Percentiles rank a stretch among this genome's conserved stretches.
phyloP scores from a whole-genome alignment of 1,140 invertebrate species.

The Ooceraea biroi region DNA sequence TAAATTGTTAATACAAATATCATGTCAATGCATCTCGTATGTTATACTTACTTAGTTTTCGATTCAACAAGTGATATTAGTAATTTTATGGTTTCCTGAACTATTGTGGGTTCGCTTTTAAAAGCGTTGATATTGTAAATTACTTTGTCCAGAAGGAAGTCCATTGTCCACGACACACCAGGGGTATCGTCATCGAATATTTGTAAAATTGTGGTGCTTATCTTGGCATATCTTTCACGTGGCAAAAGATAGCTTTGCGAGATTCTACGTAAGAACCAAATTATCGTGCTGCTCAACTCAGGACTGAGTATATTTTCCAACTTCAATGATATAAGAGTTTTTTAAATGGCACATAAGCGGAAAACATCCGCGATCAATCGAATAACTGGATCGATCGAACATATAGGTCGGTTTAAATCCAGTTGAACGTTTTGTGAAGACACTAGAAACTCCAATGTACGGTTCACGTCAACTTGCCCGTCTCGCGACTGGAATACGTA shows the following conservation, averaged over 20 bases:
- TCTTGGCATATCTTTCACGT: slow-evolving; percentile 90
- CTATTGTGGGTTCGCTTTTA: slow-evolving; percentile 87
- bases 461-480: slow-evolving; percentile 82
- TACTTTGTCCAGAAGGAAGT: slow-evolving; percentile 89
- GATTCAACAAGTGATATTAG: slow-evolving; percentile 87
- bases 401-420: slow-evolving; percentile 86
- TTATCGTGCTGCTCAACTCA: slow-evolving; percentile 91
- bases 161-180: slow-evolving; percentile 87
- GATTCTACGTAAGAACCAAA: slow-evolving; percentile 94
- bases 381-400: slow-evolving; percentile 88
- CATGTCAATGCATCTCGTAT: not conserved
- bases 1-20: slow-evolving; percentile 39
- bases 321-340: slow-evolving; percentile 88
- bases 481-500: slow-evolving; percentile 72
- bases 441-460: slow-evolving; percentile 85
- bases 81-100: slow-evolving; percentile 88
- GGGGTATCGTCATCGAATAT: slow-evolving; percentile 89
- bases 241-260: slow-evolving; percentile 91
- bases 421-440: slow-evolving; percentile 84
- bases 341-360: slow-evolving; percentile 90
- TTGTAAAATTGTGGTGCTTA: slow-evolving; percentile 85
- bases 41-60: slow-evolving; percentile 86
- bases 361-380: slow-evolving; percentile 90
- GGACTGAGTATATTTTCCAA: slow-evolving; percentile 91
- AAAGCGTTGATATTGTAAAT: slow-evolving; percentile 88